Base-by-base conservation (phyloP, 2,113 vertebrate genomes). In the Oryzias melastigma region DNA sequence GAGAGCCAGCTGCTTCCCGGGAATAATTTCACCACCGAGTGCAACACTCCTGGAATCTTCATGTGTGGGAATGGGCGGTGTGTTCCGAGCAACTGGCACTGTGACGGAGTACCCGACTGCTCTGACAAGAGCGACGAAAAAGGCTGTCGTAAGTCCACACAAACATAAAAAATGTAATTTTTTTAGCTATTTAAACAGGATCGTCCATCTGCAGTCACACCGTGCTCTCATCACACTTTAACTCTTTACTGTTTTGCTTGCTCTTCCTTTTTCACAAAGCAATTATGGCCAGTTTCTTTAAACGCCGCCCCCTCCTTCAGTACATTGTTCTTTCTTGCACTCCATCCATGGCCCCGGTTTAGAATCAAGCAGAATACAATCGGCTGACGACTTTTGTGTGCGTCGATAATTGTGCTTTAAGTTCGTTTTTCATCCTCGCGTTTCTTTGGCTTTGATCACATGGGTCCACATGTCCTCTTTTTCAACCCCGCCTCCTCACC, bases 11-110 rank as follows among this genome's bases (percentile, higher is more conserved):
- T 98, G 84, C 90, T 98, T 71, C 95, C 94, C 10, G 94, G 95
- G 79, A 98, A 95, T 84, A 99, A 98, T 90, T 93, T 94, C 86
- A 98, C 95, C 76, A 95, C 93, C 0, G 95, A 98, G 82, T 99
- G 97, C 81, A 98, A 98, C 92, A 96, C 95, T 81, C 96, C 96
- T 2, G 97, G 96, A 75, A 97, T 93, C 85, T 98, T 99, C 89
- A 96, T 95, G 95, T 99, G 97, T 67, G 92, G 94, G 42, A 93
- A 98, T 0, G 97, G 96, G 19, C 92, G 91, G 75, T 99, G 97
- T 52, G 94, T 99, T 81, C 95, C 94, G 0, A 95, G 95, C 1
- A 88, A 90, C 56, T 97, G 94, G 95, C 95, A 99, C 86, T 99
- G 96, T 7, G 94, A 99, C 0, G 95, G 95, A 65, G 84, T 93